Evolutionary conservation across 2,113 vertebrate species (phyloP).

Genomic region (Poeciliopsis prolifica): DNA sequence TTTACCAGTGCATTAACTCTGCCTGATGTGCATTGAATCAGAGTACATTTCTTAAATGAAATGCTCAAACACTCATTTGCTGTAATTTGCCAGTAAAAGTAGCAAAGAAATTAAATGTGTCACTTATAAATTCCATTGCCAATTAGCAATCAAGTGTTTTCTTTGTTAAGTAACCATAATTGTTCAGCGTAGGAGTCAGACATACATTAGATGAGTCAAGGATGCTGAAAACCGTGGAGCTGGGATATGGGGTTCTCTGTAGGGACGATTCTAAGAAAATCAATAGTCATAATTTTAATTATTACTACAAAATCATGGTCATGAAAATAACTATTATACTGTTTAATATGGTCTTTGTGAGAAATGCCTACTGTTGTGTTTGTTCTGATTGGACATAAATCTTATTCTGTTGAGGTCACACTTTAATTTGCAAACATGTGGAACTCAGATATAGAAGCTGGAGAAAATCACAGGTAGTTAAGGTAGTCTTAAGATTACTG

Average conservation of each 20-base stretch:
- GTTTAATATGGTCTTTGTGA: constrained; percentile 39
- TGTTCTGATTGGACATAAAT: constrained; percentile 38
- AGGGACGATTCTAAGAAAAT: constrained; percentile 11
- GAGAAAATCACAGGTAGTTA: neutral
- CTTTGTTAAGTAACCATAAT: constrained; percentile 15
- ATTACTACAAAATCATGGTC: constrained; percentile 20
- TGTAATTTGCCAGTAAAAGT: neutral
- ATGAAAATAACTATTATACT: neutral
- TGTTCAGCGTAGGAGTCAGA: constrained; percentile 16
- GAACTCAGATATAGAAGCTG: constrained; percentile 41
- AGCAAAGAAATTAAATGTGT: constrained; percentile 7
- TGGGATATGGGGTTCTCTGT: constrained; percentile 10
- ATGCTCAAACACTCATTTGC: constrained; percentile 10
- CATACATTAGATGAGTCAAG: constrained; percentile 12
- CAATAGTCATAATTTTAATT: constrained; percentile 11
- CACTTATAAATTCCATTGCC: constrained; percentile 9
- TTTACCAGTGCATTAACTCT: neutral
- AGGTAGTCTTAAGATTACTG: neutral
- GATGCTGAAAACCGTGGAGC: constrained; percentile 22
- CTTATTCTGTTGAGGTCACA: constrained; percentile 48
- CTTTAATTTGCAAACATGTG: constrained; percentile 61
- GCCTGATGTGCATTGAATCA: neutral
- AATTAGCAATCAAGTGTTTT: constrained; percentile 6
- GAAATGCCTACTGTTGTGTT: constrained; percentile 54
- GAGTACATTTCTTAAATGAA: neutral